Percentiles rank a stretch among this genome's conserved stretches.
These are phyloP conservation scores for Apostichopus leukothele DNA, from an alignment of 53 echinoderm and acorn worm species.

Conservation along the genomic window DNA sequence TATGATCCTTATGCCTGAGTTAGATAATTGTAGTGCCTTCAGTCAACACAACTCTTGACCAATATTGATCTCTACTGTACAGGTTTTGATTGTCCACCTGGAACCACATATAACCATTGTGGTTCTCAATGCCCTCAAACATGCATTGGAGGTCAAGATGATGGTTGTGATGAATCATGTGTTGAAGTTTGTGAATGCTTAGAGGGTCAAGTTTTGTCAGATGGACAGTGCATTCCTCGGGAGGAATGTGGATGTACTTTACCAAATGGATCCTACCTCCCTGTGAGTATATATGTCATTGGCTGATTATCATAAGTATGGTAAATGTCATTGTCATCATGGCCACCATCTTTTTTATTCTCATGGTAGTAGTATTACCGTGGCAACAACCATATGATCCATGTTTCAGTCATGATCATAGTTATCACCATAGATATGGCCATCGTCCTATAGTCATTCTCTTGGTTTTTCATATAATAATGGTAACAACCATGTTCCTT, in stretches of 20 bases:
- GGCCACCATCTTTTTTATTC: no score
- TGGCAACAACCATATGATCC: no score
- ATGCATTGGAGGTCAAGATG: slow-evolving; percentile 51
- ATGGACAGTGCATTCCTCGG: slow-evolving; percentile 60
- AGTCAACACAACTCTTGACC: no score
- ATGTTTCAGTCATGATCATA: no score
- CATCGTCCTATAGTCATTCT: no score
- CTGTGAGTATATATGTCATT: neutral
- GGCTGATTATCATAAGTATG: no score
- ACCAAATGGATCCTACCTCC: slow-evolving; percentile 54
- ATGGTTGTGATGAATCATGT: slow-evolving; percentile 38
- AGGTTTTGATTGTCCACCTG: slow-evolving; percentile 66
- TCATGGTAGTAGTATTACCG: no score
- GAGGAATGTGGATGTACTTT: slow-evolving; percentile 67
- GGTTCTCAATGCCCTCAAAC: slow-evolving; percentile 60
- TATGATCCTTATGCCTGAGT: no score
- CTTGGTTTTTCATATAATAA: no score
- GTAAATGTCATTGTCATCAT: neutral
- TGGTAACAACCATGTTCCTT: no score
- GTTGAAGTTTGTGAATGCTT: slow-evolving; percentile 70
- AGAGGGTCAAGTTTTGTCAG: slow-evolving; percentile 53
- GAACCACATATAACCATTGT: slow-evolving; percentile 54
- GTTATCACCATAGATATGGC: no score
- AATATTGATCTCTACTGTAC: neutral
- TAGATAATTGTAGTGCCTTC: no score